Percentiles rank a stretch among this genome's conserved stretches.
Conservation (phyloP, 2,113 vertebrate species). For the Steatornis caripensis region DNA sequence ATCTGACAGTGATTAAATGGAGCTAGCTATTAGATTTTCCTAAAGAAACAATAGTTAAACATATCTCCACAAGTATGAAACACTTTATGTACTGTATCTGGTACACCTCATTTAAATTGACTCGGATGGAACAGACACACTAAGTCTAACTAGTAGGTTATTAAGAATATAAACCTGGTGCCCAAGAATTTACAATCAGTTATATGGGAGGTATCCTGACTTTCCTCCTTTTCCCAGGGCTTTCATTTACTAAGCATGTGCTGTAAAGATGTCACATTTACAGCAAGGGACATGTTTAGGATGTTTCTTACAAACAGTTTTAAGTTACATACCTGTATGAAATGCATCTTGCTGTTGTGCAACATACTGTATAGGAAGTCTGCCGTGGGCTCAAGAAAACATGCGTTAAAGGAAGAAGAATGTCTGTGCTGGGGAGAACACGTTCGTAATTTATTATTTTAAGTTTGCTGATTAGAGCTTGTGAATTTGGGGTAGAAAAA, state of each 20-base stretch:
- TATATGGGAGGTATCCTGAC: constrained; percentile 75
- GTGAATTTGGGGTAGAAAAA: not conserved
- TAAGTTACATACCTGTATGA: constrained; percentile 55
- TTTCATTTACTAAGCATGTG: constrained; percentile 71
- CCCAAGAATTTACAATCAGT: constrained; percentile 83
- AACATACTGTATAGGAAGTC: not conserved
- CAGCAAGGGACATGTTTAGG: constrained; percentile 67
- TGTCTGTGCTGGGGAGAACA: not conserved
- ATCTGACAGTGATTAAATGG: constrained; percentile 88
- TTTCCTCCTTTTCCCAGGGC: constrained; percentile 55
- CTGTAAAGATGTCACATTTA: constrained; percentile 84
- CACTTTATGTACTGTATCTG: constrained; percentile 80
- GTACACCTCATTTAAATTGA: constrained; percentile 87
- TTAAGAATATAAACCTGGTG: constrained; percentile 83
- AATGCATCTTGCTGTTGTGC: not conserved
- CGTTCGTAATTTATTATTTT: not conserved
- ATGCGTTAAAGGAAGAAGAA: not conserved
- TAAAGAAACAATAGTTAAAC: constrained; percentile 79
- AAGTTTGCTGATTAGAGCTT: not conserved
- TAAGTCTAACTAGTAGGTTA: constrained; percentile 74
- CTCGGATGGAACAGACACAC: constrained; percentile 79
- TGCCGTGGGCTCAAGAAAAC: not conserved
- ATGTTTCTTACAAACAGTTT: constrained; percentile 70
- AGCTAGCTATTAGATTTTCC: constrained; percentile 81
- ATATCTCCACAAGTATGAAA: constrained; percentile 78